Evolutionary conservation across 1,140 invertebrate species (phyloP).

Genomic region (Zaprionus ornatus): DNA sequence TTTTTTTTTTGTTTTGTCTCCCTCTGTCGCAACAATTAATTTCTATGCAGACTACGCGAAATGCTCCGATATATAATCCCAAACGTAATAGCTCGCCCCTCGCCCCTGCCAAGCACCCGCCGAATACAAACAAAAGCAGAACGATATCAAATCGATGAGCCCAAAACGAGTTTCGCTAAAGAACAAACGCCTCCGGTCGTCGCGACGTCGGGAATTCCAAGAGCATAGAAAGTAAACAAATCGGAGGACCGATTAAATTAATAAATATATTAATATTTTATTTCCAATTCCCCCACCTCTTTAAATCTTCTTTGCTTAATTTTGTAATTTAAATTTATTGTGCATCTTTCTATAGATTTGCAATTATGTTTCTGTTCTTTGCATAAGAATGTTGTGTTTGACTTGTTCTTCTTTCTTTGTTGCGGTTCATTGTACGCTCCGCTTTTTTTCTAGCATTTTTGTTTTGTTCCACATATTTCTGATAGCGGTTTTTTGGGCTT

Average conservation of each 20-base stretch:
- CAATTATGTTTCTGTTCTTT: slow-evolving; percentile 27
- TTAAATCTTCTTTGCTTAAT: neutral
- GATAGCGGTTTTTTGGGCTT: slow-evolving; percentile 24
- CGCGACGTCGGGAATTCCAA: slow-evolving; percentile 52
- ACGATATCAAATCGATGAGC: neutral
- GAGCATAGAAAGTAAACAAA: slow-evolving; percentile 53
- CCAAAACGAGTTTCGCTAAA: slow-evolving; percentile 71
- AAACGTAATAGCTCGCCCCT: slow-evolving; percentile 13
- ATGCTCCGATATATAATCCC: slow-evolving; percentile 50
- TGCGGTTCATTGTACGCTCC: slow-evolving; percentile 44
- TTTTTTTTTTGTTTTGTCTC: neutral
- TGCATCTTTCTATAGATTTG: slow-evolving; percentile 17
- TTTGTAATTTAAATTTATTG: slow-evolving; percentile 30
- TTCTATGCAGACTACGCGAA: slow-evolving; percentile 39
- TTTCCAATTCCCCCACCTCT: neutral
- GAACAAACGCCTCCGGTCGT: slow-evolving; percentile 56
- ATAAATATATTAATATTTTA: slow-evolving; percentile 36
- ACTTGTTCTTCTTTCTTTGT: slow-evolving; percentile 4
- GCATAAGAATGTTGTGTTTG: slow-evolving; percentile 14
- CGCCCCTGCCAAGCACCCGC: neutral
- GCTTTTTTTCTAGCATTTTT: slow-evolving; percentile 27
- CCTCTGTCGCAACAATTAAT: slow-evolving; percentile 25
- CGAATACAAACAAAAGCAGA: slow-evolving; percentile 21
- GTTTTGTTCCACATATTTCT: slow-evolving; percentile 37
- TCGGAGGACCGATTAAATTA: slow-evolving; percentile 33